Percentiles rank a stretch among this genome's conserved stretches.
phyloP scores from a whole-genome alignment of 2,113 vertebrate species.

The Pangasianodon hypophthalmus region DNA sequence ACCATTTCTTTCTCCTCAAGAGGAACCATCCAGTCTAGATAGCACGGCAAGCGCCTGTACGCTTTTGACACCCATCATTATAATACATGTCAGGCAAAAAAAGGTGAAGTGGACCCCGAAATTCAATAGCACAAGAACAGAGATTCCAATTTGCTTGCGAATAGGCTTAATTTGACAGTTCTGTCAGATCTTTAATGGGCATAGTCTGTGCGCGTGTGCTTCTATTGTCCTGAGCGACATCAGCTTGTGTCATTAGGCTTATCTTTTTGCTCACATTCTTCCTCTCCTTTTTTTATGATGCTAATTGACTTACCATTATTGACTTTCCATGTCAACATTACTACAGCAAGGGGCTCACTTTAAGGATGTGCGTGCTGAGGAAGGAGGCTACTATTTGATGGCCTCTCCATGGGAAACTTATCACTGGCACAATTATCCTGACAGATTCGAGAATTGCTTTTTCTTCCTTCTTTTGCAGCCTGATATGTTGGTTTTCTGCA shows the following conservation, averaged over 20 bases:
- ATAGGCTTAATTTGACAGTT: constrained; percentile 3
- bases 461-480: constrained; percentile 53
- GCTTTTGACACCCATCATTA: constrained; percentile 5
- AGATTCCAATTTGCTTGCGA: constrained; percentile 8
- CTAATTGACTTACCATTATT: constrained; percentile 66
- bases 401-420: constrained; percentile 54
- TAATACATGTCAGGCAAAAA: background rate
- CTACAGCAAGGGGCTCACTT: constrained; percentile 34
- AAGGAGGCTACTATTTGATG: constrained; percentile 44
- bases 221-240: constrained; percentile 1
- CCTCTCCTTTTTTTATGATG: constrained; percentile 46
- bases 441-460: constrained; percentile 56
- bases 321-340: constrained; percentile 48
- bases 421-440: constrained; percentile 54
- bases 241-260: constrained; percentile 29
- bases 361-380: constrained; percentile 21
- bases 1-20: background rate
- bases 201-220: background rate
- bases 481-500: constrained; percentile 51
- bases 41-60: background rate
- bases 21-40: background rate
- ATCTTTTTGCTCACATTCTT: constrained; percentile 48
- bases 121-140: constrained; percentile 13
- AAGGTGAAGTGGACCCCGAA: background rate
- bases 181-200: constrained; percentile 23